Base-by-base conservation (phyloP, 2,113 vertebrate species). In the Phoxinus phoxinus region DNA sequence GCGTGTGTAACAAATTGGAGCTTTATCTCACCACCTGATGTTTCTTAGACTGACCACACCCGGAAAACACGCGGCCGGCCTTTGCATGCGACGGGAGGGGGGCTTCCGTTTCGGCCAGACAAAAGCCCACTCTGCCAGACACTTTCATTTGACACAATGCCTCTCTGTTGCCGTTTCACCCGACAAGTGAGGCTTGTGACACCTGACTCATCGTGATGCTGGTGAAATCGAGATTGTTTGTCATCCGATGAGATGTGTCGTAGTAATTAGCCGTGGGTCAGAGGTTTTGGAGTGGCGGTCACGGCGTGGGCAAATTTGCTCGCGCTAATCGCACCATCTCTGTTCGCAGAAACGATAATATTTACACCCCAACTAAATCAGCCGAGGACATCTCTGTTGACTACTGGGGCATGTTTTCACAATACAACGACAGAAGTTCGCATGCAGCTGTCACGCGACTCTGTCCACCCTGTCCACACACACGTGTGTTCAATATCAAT, bases 1-100 rank as follows among this genome's bases (percentile, higher is more conserved):
- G 92, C 89, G 90, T 91, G 92, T 94, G 94, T 94, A 93, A 90
- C 94, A 94, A 93, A 92, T 93, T 92, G 89, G 84, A 88, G 85
- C 87, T 89, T 88, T 91, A 84, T 90, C 90, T 89, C 87, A 89
- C 92, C 92, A 94, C 93, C 93, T 92, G 93, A 88, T 85, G 91
- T 89, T 92, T 90, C 87, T 73, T 89, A 84, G 88, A 21, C 88
- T 90, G 92, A 95, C 94, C 94, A 92, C 94, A 92, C 93, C 94
- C 93, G 90, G 95, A 90, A 94, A 94, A 93, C 88, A 88, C 89
- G 93, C 84, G 92, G 92, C 91, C 78, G 37, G 58, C 75, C 92
- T 95, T 95, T 95, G 93, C 94, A 94, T 95, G 86, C 84, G 27
- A 7, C 32, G 76, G 77, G 90, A 80, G 76, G 86, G 79, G 88